Evolutionary conservation across 2,888 invertebrate genomes (phyloP).

Genomic region (Chrysomela aeneicollis): DNA sequence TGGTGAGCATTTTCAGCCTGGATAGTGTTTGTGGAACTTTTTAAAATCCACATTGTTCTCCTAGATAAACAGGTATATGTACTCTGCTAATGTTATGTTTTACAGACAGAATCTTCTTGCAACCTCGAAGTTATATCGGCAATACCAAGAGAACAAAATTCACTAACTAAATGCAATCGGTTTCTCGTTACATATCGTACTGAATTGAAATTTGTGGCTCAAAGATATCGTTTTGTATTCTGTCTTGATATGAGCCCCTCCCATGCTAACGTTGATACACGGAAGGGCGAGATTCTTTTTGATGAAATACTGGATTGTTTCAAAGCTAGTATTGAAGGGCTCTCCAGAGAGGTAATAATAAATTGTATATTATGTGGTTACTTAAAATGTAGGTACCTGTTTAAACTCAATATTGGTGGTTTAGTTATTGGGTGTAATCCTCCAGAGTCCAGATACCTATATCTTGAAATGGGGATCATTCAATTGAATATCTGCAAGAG

Average conservation of each 20-base stretch:
- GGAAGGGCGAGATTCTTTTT: slow-evolving; percentile 68
- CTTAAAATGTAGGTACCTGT: neutral
- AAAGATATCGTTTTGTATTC: slow-evolving; percentile 76
- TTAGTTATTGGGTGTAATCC: too few relatives aligned
- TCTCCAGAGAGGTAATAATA: slow-evolving; percentile 65
- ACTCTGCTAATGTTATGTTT: slow-evolving; percentile 25
- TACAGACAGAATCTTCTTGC: slow-evolving; percentile 61
- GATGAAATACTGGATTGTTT: slow-evolving; percentile 68
- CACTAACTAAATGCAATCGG: slow-evolving; percentile 57
- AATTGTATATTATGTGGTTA: neutral
- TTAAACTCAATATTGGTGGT: neutral
- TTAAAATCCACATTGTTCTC: too few relatives aligned
- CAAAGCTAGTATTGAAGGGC: slow-evolving; percentile 65
- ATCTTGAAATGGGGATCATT: neutral
- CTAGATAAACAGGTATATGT: too few relatives aligned
- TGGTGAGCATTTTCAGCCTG: slow-evolving; percentile 46
- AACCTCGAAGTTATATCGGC: slow-evolving; percentile 73
- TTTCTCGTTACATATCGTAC: slow-evolving; percentile 67
- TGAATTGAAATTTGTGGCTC: slow-evolving; percentile 72
- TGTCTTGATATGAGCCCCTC: slow-evolving; percentile 83
- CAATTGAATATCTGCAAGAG: neutral
- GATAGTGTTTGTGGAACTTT: neutral
- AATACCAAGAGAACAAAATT: slow-evolving; percentile 64
- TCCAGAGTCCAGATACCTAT: too few relatives aligned
- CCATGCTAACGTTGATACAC: slow-evolving; percentile 72